Evolutionary conservation across 2,888 invertebrate species (phyloP).

Genomic region (Pristionchus mayeri): DNA sequence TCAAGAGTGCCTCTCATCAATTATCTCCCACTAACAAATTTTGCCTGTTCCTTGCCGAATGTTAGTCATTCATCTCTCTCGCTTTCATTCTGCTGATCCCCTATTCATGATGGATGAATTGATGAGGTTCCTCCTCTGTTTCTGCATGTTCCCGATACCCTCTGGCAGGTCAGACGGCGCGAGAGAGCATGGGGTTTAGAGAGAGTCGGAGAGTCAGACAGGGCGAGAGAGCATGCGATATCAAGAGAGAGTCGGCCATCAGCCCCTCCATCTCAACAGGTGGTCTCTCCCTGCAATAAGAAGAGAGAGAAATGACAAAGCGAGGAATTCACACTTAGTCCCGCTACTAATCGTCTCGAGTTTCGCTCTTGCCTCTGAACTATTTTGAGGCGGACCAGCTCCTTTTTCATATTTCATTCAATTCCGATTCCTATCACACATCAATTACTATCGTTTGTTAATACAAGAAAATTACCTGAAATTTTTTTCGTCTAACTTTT

Average conservation of each 20-base stretch:
- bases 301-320: conserved; percentile 8
- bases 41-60: background rate
- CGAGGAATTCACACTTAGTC: conserved; percentile 15
- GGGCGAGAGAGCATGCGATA: too few species aligned
- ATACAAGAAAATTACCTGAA: background rate
- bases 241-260: too few species aligned
- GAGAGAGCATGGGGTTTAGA: background rate
- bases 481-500: background rate
- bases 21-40: background rate
- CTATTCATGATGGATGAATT: conserved; percentile 39
- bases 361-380: background rate
- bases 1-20: background rate
- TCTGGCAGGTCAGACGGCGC: background rate
- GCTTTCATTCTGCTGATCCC: conserved; percentile 19
- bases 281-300: background rate
- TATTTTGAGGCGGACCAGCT: background rate
- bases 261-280: background rate
- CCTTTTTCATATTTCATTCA: too few species aligned
- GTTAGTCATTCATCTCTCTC: conserved; percentile 26
- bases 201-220: background rate
- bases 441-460: too few species aligned
- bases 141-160: background rate
- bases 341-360: background rate
- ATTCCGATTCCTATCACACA: too few species aligned
- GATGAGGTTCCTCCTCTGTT: conserved; percentile 19